A percentile compares a stretch with the other conserved stretches of the same genome.
phyloP scores from a whole-genome alignment of 2,888 invertebrate species.

The Corbicula japonica region DNA sequence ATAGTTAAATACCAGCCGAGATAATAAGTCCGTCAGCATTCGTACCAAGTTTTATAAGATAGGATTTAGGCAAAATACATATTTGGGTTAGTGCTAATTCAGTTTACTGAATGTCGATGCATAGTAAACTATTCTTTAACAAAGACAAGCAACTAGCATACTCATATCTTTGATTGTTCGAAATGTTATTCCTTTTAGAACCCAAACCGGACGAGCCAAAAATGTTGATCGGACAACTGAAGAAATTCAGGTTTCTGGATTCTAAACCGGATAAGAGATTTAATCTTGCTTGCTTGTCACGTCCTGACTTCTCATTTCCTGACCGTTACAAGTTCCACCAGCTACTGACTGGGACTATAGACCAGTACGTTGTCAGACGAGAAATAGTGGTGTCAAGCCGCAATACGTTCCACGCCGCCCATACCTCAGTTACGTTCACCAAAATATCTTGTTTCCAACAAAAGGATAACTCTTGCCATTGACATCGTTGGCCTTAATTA shows the following conservation, averaged over 20 bases:
- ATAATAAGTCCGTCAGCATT: too few relatives aligned
- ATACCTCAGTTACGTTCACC: slow-evolving; percentile 69
- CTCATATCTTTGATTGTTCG: too few relatives aligned
- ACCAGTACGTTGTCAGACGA: slow-evolving; percentile 69
- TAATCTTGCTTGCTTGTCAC: slow-evolving; percentile 32
- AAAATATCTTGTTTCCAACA: slow-evolving; percentile 54
- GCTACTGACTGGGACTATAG: slow-evolving; percentile 51
- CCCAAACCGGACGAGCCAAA: slow-evolving; percentile 9
- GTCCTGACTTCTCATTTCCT: slow-evolving; percentile 40
- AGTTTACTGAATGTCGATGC: too few relatives aligned
- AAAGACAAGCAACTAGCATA: too few relatives aligned
- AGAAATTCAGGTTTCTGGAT: slow-evolving; percentile 59
- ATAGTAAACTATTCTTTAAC: too few relatives aligned
- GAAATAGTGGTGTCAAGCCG: slow-evolving; percentile 68
- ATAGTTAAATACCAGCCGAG: too few relatives aligned
- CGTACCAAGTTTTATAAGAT: too few relatives aligned
- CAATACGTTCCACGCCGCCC: slow-evolving; percentile 44
- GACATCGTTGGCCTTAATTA: too few relatives aligned
- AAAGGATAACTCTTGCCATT: slow-evolving; percentile 22
- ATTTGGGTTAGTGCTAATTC: too few relatives aligned
- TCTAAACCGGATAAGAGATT: slow-evolving; percentile 31
- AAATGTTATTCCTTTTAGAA: too few relatives aligned
- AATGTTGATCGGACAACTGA: slow-evolving; percentile 60
- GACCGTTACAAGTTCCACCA: slow-evolving; percentile 45
- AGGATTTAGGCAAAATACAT: too few relatives aligned